phyloP scores from a whole-genome alignment of 2,888 invertebrate species.

The Tricholauxania praeusta region DNA sequence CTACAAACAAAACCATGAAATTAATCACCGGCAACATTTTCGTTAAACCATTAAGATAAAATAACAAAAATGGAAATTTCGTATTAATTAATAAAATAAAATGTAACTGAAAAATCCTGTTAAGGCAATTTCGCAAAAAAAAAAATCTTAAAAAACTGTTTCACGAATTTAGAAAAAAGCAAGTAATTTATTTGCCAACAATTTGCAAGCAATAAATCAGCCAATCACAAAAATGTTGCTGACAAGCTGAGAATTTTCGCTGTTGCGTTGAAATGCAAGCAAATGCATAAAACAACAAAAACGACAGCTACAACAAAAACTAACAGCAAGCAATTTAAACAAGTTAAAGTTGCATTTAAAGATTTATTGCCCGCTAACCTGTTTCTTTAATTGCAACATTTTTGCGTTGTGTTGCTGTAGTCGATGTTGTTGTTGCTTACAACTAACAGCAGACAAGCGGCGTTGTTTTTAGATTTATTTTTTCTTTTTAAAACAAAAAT shows the following conservation, averaged over 20 bases:
- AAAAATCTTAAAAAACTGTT: too few relatives aligned
- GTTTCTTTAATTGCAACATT: slow-evolving; percentile 67
- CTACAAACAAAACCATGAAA: too few relatives aligned
- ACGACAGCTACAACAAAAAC: slow-evolving; percentile 34
- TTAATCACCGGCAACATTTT: too few relatives aligned
- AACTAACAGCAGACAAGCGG: neutral
- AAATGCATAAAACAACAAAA: slow-evolving; percentile 24
- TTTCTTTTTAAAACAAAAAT: neutral
- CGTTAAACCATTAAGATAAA: too few relatives aligned
- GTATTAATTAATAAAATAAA: too few relatives aligned
- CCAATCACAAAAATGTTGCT: slow-evolving; percentile 66
- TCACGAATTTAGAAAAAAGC: neutral
- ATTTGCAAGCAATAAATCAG: slow-evolving; percentile 64
- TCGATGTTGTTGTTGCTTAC: neutral
- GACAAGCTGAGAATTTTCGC: slow-evolving; percentile 47
- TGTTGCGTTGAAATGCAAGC: neutral
- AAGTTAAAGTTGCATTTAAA: slow-evolving; percentile 54
- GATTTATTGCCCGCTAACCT: slow-evolving; percentile 65
- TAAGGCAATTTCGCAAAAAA: too few relatives aligned
- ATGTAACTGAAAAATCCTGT: too few relatives aligned
- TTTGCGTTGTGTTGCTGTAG: slow-evolving; percentile 49
- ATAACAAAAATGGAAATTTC: too few relatives aligned
- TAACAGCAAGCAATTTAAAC: slow-evolving; percentile 30
- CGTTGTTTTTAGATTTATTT: too few relatives aligned
- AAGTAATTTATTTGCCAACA: slow-evolving; percentile 53